These are phyloP conservation scores for Lathamus discolor DNA, from an alignment of 2,113 vertebrate genomes.

Conservation along the genomic window DNA sequence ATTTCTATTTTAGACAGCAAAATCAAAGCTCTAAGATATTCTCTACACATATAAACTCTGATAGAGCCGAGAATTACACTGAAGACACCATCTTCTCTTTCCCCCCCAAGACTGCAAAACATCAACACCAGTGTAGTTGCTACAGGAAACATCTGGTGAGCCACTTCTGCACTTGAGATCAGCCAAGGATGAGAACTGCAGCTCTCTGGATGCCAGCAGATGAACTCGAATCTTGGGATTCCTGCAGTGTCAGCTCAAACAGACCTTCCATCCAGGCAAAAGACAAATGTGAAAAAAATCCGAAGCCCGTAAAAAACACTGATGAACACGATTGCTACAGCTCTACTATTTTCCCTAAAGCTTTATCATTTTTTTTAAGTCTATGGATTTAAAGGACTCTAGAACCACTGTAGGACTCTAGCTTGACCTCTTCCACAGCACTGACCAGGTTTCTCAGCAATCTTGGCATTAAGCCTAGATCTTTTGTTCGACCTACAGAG, in stretches of 20 bases:
- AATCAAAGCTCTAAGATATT: not conserved
- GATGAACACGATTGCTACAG: fast-evolving
- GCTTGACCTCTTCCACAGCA: not conserved
- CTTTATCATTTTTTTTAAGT: not conserved
- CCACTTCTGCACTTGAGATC: not conserved
- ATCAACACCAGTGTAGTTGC: not conserved
- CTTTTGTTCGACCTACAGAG: not conserved
- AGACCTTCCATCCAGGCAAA: not conserved
- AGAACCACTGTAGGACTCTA: not conserved
- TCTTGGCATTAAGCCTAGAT: not conserved
- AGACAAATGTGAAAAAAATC: not conserved
- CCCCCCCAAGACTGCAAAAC: not conserved
- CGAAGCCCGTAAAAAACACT: not conserved
- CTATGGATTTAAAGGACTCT: not conserved
- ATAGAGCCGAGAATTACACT: not conserved
- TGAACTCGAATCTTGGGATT: not conserved
- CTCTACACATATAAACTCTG: not conserved
- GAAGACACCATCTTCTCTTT: not conserved
- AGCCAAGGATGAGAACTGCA: not conserved
- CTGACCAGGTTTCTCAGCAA: not conserved
- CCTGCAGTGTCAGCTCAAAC: not conserved
- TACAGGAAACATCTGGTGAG: not conserved
- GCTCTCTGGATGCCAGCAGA: not conserved
- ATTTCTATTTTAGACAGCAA: not conserved
- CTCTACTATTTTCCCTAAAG: not conserved